phyloP scores from a whole-genome alignment of 2,113 vertebrate genomes.

The Chaetops frenatus region DNA sequence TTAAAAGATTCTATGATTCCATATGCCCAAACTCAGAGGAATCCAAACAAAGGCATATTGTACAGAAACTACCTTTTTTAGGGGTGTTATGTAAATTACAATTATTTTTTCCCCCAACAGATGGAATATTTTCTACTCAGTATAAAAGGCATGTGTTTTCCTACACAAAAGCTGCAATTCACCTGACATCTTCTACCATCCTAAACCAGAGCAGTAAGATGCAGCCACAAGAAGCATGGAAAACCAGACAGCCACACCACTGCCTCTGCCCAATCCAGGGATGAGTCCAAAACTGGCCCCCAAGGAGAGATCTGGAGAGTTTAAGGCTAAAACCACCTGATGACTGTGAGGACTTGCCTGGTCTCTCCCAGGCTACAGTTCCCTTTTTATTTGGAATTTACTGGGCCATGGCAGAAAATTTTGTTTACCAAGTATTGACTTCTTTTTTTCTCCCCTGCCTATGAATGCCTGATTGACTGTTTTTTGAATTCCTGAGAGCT shows the following conservation, averaged over 20 bases:
- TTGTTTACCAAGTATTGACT: not conserved
- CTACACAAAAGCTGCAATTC: not conserved
- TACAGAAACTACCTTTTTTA: not conserved
- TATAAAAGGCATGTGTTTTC: not conserved
- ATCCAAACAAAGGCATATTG: not conserved
- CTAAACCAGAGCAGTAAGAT: not conserved
- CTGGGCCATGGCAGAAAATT: not conserved
- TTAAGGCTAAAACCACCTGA: not conserved
- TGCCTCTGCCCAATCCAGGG: not conserved
- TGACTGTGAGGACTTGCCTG: not conserved
- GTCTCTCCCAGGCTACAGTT: not conserved
- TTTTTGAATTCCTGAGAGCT: not conserved
- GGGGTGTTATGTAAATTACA: not conserved
- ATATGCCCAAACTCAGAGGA: not conserved
- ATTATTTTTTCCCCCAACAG: not conserved
- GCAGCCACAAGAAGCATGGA: not conserved
- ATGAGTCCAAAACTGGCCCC: fast-evolving
- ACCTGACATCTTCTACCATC: not conserved
- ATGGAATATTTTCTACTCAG: not conserved
- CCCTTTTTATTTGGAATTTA: not conserved
- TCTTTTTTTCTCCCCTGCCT: not conserved
- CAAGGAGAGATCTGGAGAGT: not conserved
- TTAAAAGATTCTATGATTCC: not conserved
- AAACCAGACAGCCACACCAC: not conserved
- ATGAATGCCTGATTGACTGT: not conserved